Conservation (phyloP, 1,140 invertebrate genomes). For the Papilio dardanus region DNA sequence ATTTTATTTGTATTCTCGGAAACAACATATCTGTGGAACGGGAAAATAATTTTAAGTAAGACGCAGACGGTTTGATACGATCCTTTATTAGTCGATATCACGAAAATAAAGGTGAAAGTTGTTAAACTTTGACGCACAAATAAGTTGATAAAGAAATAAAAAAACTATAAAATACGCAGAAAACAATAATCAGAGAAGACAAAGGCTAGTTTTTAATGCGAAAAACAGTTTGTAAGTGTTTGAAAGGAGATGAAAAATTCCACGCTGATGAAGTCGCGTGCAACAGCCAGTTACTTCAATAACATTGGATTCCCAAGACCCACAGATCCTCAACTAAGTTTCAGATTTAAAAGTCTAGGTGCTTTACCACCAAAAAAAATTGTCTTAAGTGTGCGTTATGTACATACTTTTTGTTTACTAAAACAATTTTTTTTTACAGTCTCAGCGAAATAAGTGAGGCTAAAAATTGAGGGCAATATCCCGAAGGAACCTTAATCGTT, state of each 20-base stretch:
- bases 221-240: too few species aligned
- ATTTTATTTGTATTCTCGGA: slow-evolving; percentile 14
- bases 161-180: not conserved
- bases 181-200: too few species aligned
- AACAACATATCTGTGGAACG: not conserved
- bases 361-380: too few species aligned
- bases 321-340: too few species aligned
- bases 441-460: slow-evolving; percentile 2
- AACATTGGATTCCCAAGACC: too few species aligned
- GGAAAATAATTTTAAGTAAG: not conserved
- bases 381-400: not conserved
- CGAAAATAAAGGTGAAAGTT: not conserved
- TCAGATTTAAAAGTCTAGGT: too few species aligned
- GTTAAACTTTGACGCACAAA: not conserved
- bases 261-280: too few species aligned
- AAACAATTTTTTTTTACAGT: slow-evolving; percentile 1
- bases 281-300: too few species aligned
- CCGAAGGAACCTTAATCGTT: slow-evolving; percentile 16
- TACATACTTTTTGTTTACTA: not conserved
- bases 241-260: too few species aligned
- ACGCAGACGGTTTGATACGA: not conserved
- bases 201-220: too few species aligned
- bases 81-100: slow-evolving; percentile 1
- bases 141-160: not conserved
- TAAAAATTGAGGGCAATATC: slow-evolving; percentile 18